phyloP scores from a whole-genome alignment of 2,888 invertebrate genomes.

The Cephus nigrinus region DNA sequence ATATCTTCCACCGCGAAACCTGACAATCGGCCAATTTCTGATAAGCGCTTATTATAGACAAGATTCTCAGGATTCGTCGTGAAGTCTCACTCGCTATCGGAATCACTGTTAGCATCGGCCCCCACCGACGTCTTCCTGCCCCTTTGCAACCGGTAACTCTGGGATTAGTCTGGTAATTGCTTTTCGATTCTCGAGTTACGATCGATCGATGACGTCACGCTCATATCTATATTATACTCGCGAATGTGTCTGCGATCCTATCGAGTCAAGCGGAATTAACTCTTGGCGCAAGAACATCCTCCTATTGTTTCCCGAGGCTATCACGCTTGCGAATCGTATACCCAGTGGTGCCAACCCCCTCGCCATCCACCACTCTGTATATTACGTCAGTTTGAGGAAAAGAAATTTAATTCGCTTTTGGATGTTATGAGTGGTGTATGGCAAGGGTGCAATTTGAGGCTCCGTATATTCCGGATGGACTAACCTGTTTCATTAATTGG shows the following conservation, averaged over 20 bases:
- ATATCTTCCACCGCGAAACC: not conserved
- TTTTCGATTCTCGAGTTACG: slow-evolving; percentile 27
- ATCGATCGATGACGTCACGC: not conserved
- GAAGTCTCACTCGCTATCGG: slow-evolving; percentile 16
- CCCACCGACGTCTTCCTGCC: not conserved
- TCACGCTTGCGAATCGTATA: slow-evolving; percentile 5
- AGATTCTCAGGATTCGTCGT: slow-evolving; percentile 28
- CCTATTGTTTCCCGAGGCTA: not conserved
- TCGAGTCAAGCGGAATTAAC: not conserved
- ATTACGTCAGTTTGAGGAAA: not conserved
- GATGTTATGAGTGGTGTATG: not conserved
- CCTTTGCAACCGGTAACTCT: slow-evolving; percentile 14
- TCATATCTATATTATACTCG: not conserved
- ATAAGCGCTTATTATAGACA: slow-evolving; percentile 41
- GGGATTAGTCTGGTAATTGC: slow-evolving; percentile 50
- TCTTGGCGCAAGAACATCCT: not conserved
- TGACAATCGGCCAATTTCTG: slow-evolving; percentile 39
- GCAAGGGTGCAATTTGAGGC: not conserved
- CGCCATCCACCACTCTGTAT: not conserved
- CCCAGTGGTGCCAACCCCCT: not conserved
- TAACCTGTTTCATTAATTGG: not conserved
- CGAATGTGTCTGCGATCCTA: not conserved
- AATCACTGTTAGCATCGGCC: not conserved
- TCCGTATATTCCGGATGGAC: not conserved
- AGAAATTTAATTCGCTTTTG: not conserved